Conservation (phyloP, 2,888 invertebrate species). For the Pseudoips prasinana region DNA sequence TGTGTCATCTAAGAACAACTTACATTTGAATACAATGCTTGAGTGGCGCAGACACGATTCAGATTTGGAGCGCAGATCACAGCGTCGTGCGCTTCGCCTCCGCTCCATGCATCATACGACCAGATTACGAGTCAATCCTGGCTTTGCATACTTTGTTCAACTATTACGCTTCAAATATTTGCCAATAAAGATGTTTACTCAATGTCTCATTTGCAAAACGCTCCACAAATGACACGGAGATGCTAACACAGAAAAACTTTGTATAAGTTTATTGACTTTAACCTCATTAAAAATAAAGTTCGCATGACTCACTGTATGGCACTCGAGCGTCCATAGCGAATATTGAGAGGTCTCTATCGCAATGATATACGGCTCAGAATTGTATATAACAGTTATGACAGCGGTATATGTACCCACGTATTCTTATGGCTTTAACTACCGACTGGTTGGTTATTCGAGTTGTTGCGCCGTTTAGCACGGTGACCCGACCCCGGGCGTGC, state of each 20-base stretch:
- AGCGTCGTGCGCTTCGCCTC: slow-evolving; percentile 49
- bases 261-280: slow-evolving; percentile 52
- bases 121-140: slow-evolving; percentile 51
- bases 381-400: slow-evolving; percentile 38
- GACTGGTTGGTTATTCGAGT: slow-evolving; percentile 46
- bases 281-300: slow-evolving; percentile 51
- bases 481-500: slow-evolving; percentile 65
- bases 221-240: slow-evolving; percentile 27
- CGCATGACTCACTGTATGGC: slow-evolving; percentile 48
- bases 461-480: slow-evolving; percentile 67
- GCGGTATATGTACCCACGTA: slow-evolving; percentile 40
- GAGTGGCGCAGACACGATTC: slow-evolving; percentile 62
- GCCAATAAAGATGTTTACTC: slow-evolving; percentile 29
- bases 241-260: slow-evolving; percentile 38
- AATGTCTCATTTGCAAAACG: slow-evolving; percentile 34
- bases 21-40: slow-evolving; percentile 70
- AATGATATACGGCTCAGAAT: slow-evolving; percentile 36
- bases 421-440: slow-evolving; percentile 43
- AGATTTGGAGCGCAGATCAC: slow-evolving; percentile 72
- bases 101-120: slow-evolving; percentile 50
- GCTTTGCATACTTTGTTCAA: slow-evolving; percentile 16
- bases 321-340: slow-evolving; percentile 40
- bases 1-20: slow-evolving; percentile 48
- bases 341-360: slow-evolving; percentile 37
- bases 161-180: slow-evolving; percentile 32